Conservation (phyloP, 2,797 vertebrate species). For the Galagoides demidoff region DNA sequence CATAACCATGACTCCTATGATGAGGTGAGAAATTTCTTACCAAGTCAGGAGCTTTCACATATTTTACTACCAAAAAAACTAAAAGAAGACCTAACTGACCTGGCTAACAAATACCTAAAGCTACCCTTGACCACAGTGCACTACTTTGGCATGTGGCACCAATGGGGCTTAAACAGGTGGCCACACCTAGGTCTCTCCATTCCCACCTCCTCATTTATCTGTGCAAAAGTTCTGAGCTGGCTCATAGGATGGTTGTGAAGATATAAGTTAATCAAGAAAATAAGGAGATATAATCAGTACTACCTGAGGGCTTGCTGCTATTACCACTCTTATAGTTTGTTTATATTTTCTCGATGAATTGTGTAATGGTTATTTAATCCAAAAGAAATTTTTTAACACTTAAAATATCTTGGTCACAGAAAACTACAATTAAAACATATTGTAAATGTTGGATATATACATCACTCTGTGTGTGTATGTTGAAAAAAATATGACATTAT, state of each 20-base stretch:
- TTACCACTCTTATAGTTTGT: not conserved
- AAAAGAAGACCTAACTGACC: not conserved
- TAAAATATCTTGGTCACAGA: not conserved
- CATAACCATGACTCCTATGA: too few species aligned
- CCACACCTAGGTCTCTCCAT: not conserved
- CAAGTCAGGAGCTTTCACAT: not conserved
- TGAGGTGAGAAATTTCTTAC: not conserved
- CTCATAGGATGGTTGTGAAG: not conserved
- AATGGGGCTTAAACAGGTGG: not conserved
- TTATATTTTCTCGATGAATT: not conserved
- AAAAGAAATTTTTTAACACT: not conserved
- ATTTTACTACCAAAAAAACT: not conserved
- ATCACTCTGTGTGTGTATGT: not conserved
- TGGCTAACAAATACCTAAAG: not conserved
- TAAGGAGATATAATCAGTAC: not conserved
- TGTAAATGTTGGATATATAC: not conserved
- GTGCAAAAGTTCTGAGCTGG: constrained; percentile 1
- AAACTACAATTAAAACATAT: not conserved
- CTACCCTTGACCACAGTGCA: not conserved
- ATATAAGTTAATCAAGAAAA: constrained; percentile 13
- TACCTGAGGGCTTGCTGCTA: not conserved
- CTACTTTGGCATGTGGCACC: not conserved
- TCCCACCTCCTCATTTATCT: not conserved
- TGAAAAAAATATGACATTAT: not conserved
- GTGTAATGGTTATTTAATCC: not conserved